phyloP scores from a whole-genome alignment of 2,113 vertebrate species.

The Smithornis capensis region DNA sequence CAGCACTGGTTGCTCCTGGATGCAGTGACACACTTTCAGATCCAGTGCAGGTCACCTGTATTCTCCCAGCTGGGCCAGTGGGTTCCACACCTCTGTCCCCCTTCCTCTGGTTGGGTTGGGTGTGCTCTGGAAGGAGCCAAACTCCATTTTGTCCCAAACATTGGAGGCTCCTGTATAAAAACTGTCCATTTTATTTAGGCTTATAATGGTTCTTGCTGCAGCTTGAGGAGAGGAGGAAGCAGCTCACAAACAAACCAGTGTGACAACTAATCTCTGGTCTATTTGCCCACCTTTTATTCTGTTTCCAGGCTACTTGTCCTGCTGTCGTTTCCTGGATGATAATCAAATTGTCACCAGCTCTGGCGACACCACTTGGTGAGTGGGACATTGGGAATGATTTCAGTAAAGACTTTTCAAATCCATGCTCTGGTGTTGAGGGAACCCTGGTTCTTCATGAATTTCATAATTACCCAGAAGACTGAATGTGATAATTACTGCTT shows the following conservation, averaged over 20 bases:
- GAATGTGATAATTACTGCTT: neutral
- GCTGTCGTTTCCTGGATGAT: slow-evolving; percentile 98
- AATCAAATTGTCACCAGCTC: slow-evolving; percentile 99
- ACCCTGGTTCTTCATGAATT: neutral
- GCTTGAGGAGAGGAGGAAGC: neutral
- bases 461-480: neutral
- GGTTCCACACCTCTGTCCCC: neutral
- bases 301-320: slow-evolving; percentile 92
- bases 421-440: neutral
- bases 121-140: neutral
- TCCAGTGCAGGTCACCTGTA: neutral
- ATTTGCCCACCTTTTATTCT: neutral
- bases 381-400: neutral
- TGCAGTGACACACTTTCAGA: neutral
- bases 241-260: neutral
- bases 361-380: slow-evolving; percentile 98
- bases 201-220: neutral
- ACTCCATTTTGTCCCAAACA: neutral
- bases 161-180: neutral
- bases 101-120: neutral
- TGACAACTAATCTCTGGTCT: neutral
- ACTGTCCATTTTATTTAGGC: neutral
- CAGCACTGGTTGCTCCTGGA: neutral
- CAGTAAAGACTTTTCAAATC: neutral
- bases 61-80: neutral